A percentile compares a stretch with the other conserved stretches of the same genome.
These are phyloP conservation scores for Mastacembelus armatus DNA, from an alignment of 2,797 vertebrate species.

Conservation along the genomic window DNA sequence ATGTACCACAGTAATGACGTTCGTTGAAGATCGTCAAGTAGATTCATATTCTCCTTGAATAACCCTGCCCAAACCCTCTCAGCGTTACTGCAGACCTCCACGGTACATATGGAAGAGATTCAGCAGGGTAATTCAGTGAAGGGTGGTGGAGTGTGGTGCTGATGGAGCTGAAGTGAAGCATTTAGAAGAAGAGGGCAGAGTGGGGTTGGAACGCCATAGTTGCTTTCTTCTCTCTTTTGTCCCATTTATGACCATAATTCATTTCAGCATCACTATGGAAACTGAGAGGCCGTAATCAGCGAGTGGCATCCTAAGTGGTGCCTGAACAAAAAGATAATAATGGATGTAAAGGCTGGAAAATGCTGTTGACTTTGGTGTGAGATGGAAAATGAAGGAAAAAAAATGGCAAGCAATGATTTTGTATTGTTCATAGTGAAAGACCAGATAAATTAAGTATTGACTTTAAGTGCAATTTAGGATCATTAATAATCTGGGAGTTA, in stretches of 20 bases:
- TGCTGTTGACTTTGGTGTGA: conserved; percentile 49
- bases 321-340: conserved; percentile 64
- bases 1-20: not conserved
- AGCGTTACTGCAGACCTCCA: not conserved
- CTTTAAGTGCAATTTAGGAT: conserved; percentile 63
- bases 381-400: conserved; percentile 3
- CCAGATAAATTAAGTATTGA: conserved; percentile 50
- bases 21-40: not conserved
- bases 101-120: conserved; percentile 17
- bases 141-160: conserved; percentile 4
- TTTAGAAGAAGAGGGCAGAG: conserved; percentile 48
- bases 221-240: conserved; percentile 50
- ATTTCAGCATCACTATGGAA: conserved; percentile 73
- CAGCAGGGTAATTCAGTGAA: conserved; percentile 16
- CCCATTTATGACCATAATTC: conserved; percentile 62
- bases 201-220: conserved; percentile 26
- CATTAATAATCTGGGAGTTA: conserved; percentile 59
- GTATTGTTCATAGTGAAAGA: conserved; percentile 58
- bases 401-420: conserved; percentile 51
- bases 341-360: conserved; percentile 55
- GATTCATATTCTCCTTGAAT: not conserved
- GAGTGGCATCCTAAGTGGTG: conserved; percentile 46
- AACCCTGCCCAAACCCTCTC: too few species aligned
- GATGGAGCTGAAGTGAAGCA: conserved; percentile 49
- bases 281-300: conserved; percentile 72